Evolutionary conservation across 2,888 invertebrate genomes (phyloP).

Genomic region (Cabera pusaria): DNA sequence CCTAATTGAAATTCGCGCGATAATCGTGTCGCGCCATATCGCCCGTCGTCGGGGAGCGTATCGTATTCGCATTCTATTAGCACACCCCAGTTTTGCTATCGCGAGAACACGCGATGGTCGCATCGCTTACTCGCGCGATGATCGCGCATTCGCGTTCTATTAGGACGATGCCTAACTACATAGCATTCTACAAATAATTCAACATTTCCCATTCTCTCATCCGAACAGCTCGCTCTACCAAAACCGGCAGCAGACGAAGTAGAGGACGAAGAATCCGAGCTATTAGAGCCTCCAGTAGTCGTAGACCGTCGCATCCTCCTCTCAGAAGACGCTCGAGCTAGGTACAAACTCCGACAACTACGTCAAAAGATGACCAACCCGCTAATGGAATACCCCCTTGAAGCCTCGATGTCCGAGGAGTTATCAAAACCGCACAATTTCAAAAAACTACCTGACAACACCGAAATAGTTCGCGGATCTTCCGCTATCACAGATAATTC

Average conservation of each 20-base stretch:
- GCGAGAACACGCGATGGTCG: too few relatives aligned
- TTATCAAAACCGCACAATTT: conserved; percentile 83
- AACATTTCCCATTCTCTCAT: too few relatives aligned
- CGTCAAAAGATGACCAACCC: conserved; percentile 64
- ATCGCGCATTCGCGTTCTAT: too few relatives aligned
- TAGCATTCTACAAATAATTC: too few relatives aligned
- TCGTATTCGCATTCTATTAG: too few relatives aligned
- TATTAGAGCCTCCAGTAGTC: conserved; percentile 48
- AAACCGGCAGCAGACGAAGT: conserved; percentile 59
- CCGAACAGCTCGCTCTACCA: conserved; percentile 56
- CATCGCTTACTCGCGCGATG: too few relatives aligned
- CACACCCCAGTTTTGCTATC: too few relatives aligned
- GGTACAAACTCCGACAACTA: conserved; percentile 64
- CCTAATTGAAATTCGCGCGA: too few relatives aligned
- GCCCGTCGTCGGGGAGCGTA: too few relatives aligned
- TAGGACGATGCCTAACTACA: too few relatives aligned
- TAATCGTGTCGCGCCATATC: too few relatives aligned
- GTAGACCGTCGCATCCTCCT: conserved; percentile 63
- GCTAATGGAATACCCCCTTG: conserved; percentile 47
- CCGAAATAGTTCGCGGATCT: conserved; percentile 82
- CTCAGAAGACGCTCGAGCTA: conserved; percentile 63
- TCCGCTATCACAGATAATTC: conserved; percentile 59
- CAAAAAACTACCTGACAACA: conserved; percentile 81
- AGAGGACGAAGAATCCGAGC: too few relatives aligned
- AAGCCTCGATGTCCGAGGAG: conserved; percentile 72